phyloP scores from a whole-genome alignment of 2,113 vertebrate species.

The Isichthys henryi region DNA sequence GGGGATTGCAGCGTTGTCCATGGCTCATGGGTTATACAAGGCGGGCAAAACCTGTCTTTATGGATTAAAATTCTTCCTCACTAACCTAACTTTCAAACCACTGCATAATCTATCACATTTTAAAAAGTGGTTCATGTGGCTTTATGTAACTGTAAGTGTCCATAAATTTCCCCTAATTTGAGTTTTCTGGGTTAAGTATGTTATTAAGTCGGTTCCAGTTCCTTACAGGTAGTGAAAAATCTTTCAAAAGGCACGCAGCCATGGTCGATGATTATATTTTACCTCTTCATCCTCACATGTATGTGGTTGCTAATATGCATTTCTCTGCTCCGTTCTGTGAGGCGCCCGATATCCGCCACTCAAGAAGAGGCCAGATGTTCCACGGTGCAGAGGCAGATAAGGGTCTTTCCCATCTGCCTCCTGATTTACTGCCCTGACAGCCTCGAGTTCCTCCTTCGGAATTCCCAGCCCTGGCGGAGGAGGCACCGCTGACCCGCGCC shows the following conservation, averaged over 20 bases:
- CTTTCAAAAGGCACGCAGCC: background rate
- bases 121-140: background rate
- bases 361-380: slow-evolving; percentile 38
- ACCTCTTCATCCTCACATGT: background rate
- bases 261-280: background rate
- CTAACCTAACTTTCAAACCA: background rate
- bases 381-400: slow-evolving; percentile 20
- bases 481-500: background rate
- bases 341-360: background rate
- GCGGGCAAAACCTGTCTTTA: background rate
- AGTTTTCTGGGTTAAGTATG: background rate
- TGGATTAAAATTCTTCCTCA: background rate
- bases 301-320: background rate
- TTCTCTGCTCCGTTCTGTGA: background rate
- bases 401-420: slow-evolving; percentile 27
- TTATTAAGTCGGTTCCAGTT: background rate
- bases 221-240: background rate
- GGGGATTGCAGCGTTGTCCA: background rate
- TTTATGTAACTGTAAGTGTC: background rate
- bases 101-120: background rate
- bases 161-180: background rate
- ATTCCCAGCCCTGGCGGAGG: slow-evolving; percentile 29
- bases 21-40: background rate
- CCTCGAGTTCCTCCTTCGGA: slow-evolving; percentile 7
- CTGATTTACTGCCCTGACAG: slow-evolving; percentile 38